Percentiles rank a stretch among this genome's conserved stretches.
Conservation (phyloP, 1,140 invertebrate genomes). For the Marisa cornuarietis region DNA sequence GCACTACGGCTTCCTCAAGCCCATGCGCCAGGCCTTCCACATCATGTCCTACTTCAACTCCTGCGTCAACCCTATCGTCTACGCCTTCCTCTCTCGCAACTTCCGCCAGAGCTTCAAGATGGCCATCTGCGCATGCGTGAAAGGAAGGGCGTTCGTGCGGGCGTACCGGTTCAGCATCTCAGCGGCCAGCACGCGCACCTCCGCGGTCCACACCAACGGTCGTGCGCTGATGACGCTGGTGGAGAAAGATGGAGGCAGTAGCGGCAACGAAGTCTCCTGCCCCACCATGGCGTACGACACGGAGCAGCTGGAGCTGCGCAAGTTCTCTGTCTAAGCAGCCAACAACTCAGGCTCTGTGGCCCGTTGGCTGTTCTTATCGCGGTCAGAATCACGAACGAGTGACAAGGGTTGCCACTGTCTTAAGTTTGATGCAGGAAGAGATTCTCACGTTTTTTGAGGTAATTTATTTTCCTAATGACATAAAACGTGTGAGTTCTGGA, state of each 20-base stretch:
- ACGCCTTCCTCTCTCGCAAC: slow-evolving; percentile 83
- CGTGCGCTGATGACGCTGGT: neutral
- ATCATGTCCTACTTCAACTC: slow-evolving; percentile 70
- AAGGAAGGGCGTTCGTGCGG: slow-evolving; percentile 40
- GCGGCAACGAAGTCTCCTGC: slow-evolving; percentile 16
- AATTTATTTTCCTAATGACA: neutral
- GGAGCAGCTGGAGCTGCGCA: slow-evolving; percentile 11
- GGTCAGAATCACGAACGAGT: too few relatives aligned
- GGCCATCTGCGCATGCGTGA: slow-evolving; percentile 63
- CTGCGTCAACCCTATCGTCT: slow-evolving; percentile 81
- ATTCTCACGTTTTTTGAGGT: neutral
- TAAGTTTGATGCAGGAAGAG: neutral
- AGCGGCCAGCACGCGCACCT: slow-evolving; percentile 31
- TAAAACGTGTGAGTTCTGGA: too few relatives aligned
- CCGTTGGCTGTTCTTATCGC: too few relatives aligned
- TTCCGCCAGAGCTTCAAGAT: slow-evolving; percentile 74
- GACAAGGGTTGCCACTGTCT: too few relatives aligned
- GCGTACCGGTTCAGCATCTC: slow-evolving; percentile 40
- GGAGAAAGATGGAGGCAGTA: slow-evolving; percentile 1
- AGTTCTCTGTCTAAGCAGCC: neutral
- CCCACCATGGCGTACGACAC: neutral
- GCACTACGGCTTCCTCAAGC: slow-evolving; percentile 70
- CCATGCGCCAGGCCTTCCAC: slow-evolving; percentile 73
- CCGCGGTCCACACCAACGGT: slow-evolving; percentile 22
- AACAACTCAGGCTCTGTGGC: too few relatives aligned